phyloP scores from a whole-genome alignment of 2,797 vertebrate species.

The Cyprinella venusta region DNA sequence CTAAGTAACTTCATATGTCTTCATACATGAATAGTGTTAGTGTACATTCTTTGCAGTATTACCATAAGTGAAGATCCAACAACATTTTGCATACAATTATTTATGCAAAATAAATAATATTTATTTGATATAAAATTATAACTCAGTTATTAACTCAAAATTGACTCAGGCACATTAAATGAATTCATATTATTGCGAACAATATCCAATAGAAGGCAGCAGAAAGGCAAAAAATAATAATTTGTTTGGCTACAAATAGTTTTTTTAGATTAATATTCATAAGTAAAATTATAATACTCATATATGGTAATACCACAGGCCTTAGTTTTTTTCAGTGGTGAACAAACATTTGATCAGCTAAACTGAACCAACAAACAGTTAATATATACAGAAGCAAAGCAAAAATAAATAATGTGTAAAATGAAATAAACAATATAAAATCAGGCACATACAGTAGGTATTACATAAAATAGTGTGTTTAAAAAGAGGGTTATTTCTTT shows the following conservation, averaged over 20 bases:
- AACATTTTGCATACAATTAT: background rate
- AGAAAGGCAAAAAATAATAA: too few species aligned
- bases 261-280: background rate
- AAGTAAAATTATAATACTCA: background rate
- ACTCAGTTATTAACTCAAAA: background rate
- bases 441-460: background rate
- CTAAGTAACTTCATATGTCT: background rate
- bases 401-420: conserved; percentile 14
- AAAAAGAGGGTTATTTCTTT: background rate
- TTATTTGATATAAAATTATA: too few species aligned
- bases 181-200: background rate
- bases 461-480: background rate
- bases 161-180: background rate
- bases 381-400: background rate
- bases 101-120: too few species aligned
- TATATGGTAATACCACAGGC: background rate
- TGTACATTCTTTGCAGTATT: background rate
- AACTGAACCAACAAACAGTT: background rate
- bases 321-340: background rate
- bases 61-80: background rate
- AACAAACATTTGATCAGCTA: background rate
- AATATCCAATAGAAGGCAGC: conserved; percentile 1
- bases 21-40: background rate
- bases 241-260: background rate
- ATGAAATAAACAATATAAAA: background rate